Conservation (phyloP, 2,113 vertebrate species). For the Lamprotornis superbus region DNA sequence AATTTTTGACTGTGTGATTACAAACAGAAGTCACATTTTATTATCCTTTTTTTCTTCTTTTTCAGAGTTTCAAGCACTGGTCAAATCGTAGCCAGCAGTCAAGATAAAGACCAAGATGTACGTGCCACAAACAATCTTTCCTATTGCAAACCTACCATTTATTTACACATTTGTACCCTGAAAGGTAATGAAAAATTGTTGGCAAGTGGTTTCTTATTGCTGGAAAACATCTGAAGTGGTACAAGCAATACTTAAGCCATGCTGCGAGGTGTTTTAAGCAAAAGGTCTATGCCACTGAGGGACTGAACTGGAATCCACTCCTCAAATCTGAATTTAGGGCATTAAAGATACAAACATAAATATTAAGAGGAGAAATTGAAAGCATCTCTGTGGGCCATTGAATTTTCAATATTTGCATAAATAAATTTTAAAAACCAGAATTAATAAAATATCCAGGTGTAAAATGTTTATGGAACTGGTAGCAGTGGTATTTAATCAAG, state of each 20-base stretch:
- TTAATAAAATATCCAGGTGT: background rate
- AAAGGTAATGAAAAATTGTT: background rate
- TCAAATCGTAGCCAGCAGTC: slow-evolving; percentile 72
- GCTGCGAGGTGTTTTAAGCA: background rate
- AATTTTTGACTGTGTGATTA: background rate
- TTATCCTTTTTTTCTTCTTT: background rate
- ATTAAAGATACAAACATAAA: background rate
- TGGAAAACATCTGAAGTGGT: background rate
- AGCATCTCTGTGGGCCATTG: background rate
- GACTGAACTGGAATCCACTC: background rate
- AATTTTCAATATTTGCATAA: background rate
- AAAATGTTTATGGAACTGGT: background rate
- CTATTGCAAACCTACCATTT: background rate
- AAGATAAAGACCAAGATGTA: background rate
- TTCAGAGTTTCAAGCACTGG: slow-evolving; percentile 78
- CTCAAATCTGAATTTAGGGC: background rate
- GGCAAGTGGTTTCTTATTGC: background rate
- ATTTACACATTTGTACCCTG: slow-evolving; percentile 11
- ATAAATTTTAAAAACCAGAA: background rate
- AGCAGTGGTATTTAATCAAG: background rate
- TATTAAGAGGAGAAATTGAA: background rate
- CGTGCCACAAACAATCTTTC: background rate
- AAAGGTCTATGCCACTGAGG: background rate
- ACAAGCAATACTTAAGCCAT: background rate
- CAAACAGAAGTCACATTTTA: background rate